Evolutionary conservation across 2,888 invertebrate genomes (phyloP).

Genomic region (Baronia brevicornis): DNA sequence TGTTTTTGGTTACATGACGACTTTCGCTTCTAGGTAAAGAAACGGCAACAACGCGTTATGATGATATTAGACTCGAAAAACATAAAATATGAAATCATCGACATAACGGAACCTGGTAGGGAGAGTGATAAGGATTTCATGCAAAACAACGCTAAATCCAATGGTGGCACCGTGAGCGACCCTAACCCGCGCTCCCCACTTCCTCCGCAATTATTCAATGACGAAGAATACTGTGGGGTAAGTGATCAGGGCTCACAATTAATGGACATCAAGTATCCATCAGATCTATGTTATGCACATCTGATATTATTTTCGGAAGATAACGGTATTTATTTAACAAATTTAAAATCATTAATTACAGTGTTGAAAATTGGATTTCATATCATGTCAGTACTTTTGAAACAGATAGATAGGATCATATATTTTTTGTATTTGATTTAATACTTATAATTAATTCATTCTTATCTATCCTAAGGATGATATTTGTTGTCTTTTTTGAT

Average conservation of each 20-base stretch:
- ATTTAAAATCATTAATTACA: too few relatives aligned
- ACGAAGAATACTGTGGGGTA: conserved; percentile 94
- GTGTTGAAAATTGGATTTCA: too few relatives aligned
- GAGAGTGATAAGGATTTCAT: conserved; percentile 93
- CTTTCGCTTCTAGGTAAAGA: conserved; percentile 86
- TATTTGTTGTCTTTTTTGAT: too few relatives aligned
- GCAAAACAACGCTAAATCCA: conserved; percentile 88
- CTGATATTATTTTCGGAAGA: too few relatives aligned
- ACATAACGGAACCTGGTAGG: conserved; percentile 95
- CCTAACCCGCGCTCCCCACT: conserved; percentile 85
- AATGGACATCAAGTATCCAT: background rate
- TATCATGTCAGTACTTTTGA: too few relatives aligned
- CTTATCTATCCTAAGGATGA: too few relatives aligned
- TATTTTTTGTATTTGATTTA: too few relatives aligned
- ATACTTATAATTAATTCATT: too few relatives aligned
- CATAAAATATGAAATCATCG: conserved; percentile 92
- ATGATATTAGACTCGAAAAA: conserved; percentile 95
- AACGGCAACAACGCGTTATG: conserved; percentile 93
- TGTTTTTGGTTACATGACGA: conserved; percentile 58
- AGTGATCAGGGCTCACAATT: conserved; percentile 35
- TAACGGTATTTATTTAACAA: too few relatives aligned
- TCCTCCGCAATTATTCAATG: conserved; percentile 96
- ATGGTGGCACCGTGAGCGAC: conserved; percentile 83
- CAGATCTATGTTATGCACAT: too few relatives aligned
- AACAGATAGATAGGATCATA: too few relatives aligned